A percentile compares a stretch with the other conserved stretches of the same genome.
Conservation (phyloP, 2,797 vertebrate genomes). For the Rhincodon typus region DNA sequence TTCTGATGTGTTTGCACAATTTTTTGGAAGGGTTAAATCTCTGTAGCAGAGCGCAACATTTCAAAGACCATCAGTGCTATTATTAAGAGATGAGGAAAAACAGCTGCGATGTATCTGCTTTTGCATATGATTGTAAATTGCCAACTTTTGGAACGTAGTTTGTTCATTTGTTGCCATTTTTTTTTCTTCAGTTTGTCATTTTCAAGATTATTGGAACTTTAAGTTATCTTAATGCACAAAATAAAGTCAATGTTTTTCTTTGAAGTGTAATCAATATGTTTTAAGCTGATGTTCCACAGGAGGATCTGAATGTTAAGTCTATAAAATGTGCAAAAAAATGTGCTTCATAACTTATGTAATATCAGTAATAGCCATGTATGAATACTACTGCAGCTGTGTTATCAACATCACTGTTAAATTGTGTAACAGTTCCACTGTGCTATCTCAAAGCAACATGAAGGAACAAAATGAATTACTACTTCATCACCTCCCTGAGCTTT, state of each 20-base stretch:
- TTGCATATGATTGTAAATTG: neutral
- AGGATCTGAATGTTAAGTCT: neutral
- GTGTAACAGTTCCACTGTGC: no score
- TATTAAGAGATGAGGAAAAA: neutral
- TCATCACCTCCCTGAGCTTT: neutral
- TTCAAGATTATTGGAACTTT: neutral
- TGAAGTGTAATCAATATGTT: neutral
- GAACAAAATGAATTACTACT: neutral
- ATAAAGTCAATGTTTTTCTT: neutral
- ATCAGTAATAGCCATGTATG: neutral
- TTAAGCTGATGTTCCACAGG: neutral
- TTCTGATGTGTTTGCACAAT: neutral
- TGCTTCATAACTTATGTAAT: neutral
- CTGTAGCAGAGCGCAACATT: neutral
- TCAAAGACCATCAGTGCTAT: neutral
- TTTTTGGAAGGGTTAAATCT: neutral
- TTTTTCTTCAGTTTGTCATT: neutral
- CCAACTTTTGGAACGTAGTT: neutral
- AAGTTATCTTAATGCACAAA: neutral
- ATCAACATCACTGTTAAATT: neutral
- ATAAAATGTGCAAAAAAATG: neutral
- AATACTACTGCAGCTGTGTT: neutral
- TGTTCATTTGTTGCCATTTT: neutral
- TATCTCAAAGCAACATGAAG: neutral
- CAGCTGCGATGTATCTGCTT: neutral